A percentile compares a stretch with the other conserved stretches of the same genome.
Evolutionary conservation across 2,113 vertebrate species (phyloP).

Genomic region (Pogonocichla stellata): DNA sequence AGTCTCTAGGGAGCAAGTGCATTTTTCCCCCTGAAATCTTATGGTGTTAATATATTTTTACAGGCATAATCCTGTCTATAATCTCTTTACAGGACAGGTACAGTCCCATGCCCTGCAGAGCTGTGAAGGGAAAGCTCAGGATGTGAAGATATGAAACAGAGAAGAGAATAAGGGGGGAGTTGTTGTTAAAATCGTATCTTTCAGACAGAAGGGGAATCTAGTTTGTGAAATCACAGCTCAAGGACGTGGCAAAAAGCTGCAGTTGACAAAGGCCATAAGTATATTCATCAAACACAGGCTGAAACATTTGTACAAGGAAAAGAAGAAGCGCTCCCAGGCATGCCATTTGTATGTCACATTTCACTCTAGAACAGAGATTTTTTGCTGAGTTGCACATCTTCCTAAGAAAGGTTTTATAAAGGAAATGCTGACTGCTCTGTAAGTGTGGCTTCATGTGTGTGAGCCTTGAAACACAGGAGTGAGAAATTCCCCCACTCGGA

Average conservation of each 20-base stretch:
- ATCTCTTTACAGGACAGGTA: conserved; percentile 2
- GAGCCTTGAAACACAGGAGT: neutral
- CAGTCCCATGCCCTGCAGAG: neutral
- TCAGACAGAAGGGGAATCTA: neutral
- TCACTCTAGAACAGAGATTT: conserved; percentile 30
- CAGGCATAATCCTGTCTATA: neutral
- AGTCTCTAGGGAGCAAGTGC: neutral
- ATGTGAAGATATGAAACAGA: neutral
- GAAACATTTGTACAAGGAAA: conserved; percentile 46
- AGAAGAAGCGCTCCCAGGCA: conserved; percentile 31
- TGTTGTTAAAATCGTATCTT: neutral
- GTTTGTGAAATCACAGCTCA: conserved; percentile 47
- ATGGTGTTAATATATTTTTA: neutral
- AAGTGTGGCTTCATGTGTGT: neutral
- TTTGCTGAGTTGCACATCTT: conserved; percentile 44
- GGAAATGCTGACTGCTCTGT: conserved; percentile 17
- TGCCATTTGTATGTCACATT: conserved; percentile 24
- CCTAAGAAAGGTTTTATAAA: neutral
- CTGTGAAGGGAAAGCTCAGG: neutral
- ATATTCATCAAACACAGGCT: conserved; percentile 47
- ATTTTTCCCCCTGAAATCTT: neutral
- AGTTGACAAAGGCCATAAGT: conserved; percentile 53
- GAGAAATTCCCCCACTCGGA: neutral
- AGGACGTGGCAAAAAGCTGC: conserved; percentile 27
- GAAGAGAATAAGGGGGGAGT: neutral